Base-by-base conservation (phyloP, 2,888 invertebrate genomes). In the Eumerus sabulonum region DNA sequence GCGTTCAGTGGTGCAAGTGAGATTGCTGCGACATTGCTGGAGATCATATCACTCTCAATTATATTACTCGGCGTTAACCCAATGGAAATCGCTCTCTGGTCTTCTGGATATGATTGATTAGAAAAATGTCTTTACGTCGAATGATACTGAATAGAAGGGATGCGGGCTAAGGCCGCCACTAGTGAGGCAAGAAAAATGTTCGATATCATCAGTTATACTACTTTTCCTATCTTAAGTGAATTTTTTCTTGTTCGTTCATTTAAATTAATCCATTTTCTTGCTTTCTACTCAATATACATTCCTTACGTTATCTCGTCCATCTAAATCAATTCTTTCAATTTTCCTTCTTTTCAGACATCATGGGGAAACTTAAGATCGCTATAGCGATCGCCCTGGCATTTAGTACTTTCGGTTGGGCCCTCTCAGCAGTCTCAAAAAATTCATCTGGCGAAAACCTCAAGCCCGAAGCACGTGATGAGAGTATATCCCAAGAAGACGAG, bases 401-500 rank as follows among this genome's bases (percentile, higher is more conserved):
- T 1, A 79, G 70, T 50, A 79, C 74, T 4, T 51, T 79, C 11
- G 64, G 74, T 13, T 48, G 64, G 11, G 68, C 74, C 0, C 42
- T 79, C 0, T 57, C 77, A 9, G 67, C 67, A 0, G 82, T 83
- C n/a, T 81, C 83, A 0, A n/a, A n/a, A n/a, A 27, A 2, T 27
- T 74, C 85, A 0, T 87, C 88, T 0, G 84, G 85, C 0, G 74
- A 79, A 40, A 82, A 86, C 36, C 70, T 88, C 14, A 87, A 87
- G 0, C 16, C 87, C 12, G 88, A 87, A 81, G 87, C 87, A 3
- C 85, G 87, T 1, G 84, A 76, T 64, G 84, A 84, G n/a, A 71
- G 77, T 19, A 82, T 79, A 9, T 86, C 85, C 3, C 87, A 84
- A 18, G 88, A 88, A 42, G 87, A 88, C 12, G 86, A 87, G 11